Evolutionary conservation across 2,797 vertebrate species (phyloP), one percentile per base, ranked within the genome.

Genomic region (Onychomys arenicola): DNA sequence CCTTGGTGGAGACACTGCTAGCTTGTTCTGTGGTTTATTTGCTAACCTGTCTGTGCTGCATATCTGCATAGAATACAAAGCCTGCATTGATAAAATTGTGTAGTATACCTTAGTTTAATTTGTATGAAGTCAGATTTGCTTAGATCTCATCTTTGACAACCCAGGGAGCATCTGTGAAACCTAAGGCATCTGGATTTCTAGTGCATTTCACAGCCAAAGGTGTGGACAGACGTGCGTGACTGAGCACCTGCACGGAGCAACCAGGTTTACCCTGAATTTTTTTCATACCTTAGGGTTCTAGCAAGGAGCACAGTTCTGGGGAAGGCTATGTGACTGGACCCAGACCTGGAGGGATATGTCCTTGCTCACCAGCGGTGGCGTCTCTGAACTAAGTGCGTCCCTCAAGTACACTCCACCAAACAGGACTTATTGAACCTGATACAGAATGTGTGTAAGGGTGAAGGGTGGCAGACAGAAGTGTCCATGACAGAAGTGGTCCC

Each of bases 221-320:
- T 32, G 25, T 49, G 43, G 43, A 27, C 14, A 32, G 75, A 29
- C 43, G 23, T 46, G 21, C 4, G 4, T 73, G 37, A 78, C 43
- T 55, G 67, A 76, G 89, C 46, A 77, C 40, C 34, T 77, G 55
- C 37, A 29, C 29, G 11, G 84, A 80, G 27, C 71, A 78, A 49
- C 32, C 37, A 43, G 57, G 89, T 57, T 91, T 34, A 52, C 76
- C 88, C 77, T 91, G 59, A n/a, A 34, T 93, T 90, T 76, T 82
- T 57, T 59, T 59, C 23, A 59, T 89, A 76, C 29, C 13, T 67
- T 32, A 37, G 84, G 55, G 32, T 52, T 23, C 49, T 55, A 23
- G 49, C 23, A 86, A 69, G 63, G 73, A 81, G 13, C 21, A 55
- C 23, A 76, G 13, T 61, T 95, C 40, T 92, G 57, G 46, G 16